These are phyloP conservation scores for Daboia siamensis DNA, from an alignment of 2,113 vertebrate species.

Conservation along the genomic window DNA sequence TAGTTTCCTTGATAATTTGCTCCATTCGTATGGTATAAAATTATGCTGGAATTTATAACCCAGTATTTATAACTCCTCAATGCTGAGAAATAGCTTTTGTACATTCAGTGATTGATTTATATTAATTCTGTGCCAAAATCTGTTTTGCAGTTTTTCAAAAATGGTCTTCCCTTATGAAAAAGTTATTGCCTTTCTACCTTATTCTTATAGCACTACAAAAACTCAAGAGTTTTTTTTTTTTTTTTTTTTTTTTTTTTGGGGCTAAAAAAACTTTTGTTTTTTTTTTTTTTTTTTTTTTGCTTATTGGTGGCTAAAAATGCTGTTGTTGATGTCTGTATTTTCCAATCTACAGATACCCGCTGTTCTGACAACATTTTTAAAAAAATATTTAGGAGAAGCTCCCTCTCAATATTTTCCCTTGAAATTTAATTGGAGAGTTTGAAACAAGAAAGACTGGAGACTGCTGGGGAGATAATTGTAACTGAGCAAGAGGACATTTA, in stretches of 20 bases:
- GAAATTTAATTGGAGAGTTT: no score
- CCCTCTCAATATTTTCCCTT: neutral
- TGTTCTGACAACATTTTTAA: neutral
- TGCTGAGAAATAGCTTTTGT: neutral
- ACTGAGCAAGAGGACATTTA: no score
- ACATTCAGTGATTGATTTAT: neutral
- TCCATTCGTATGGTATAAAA: neutral
- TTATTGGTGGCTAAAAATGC: neutral
- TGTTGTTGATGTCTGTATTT: neutral
- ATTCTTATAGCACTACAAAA: neutral
- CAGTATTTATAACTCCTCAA: neutral
- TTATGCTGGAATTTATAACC: neutral
- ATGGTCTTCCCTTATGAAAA: neutral
- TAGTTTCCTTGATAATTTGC: neutral
- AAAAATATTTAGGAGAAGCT: neutral
- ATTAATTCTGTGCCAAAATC: neutral
- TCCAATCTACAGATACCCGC: neutral
- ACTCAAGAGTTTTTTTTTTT: neutral
- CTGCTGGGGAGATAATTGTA: no score
- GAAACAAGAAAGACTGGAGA: no score
- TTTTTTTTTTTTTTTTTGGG: no score
- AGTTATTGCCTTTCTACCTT: neutral
- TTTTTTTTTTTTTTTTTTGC: no score
- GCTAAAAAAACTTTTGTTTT: no score
- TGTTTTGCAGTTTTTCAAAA: neutral